Percentiles rank a stretch among this genome's conserved stretches.
Evolutionary conservation across 2,113 vertebrate genomes (phyloP).

Genomic region (Dipodomys ordii): DNA sequence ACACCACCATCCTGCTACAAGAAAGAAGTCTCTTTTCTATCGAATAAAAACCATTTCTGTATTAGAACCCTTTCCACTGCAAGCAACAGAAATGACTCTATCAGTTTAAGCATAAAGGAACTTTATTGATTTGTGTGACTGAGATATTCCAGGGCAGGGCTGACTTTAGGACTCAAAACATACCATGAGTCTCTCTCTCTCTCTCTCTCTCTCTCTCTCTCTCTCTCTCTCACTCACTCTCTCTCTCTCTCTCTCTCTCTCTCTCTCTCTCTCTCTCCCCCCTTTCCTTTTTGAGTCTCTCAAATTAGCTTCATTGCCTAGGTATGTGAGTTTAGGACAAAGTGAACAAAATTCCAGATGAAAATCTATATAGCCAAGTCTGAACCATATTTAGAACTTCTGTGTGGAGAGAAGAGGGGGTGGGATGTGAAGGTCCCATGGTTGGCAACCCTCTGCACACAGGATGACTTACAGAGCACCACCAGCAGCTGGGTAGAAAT

Average conservation of each 20-base stretch:
- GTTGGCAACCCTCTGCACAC: not conserved
- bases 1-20: not conserved
- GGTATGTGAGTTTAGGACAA: not conserved
- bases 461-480: no score
- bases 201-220: not conserved
- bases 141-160: not conserved
- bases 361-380: not conserved
- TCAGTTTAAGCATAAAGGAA: not conserved
- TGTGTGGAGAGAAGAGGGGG: not conserved
- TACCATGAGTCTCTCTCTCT: no score
- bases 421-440: rapidly evolving
- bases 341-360: not conserved
- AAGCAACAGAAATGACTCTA: not conserved
- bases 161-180: not conserved
- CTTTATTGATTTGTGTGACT: not conserved
- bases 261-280: not conserved
- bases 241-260: not conserved
- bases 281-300: not conserved
- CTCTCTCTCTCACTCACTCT: not conserved
- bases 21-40: conserved; percentile 20
- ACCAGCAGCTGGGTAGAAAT: not conserved
- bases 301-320: not conserved
- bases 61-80: not conserved
- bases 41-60: not conserved
- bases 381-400: not conserved